Conservation (phyloP, 2,113 vertebrate genomes). For the Melanocharis versteri region DNA sequence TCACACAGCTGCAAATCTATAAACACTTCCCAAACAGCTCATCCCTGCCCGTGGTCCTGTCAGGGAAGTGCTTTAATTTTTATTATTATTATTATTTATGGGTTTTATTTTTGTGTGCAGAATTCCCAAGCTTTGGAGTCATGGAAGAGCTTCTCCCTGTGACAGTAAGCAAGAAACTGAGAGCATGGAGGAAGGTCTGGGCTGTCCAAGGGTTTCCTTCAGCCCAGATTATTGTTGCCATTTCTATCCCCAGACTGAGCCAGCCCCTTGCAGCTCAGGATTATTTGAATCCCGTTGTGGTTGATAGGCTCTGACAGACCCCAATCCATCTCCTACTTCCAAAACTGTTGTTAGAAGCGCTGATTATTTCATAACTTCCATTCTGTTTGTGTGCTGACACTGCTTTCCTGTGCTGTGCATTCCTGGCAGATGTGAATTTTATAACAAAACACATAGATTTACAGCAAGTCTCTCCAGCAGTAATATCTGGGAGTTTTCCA, state of each 20-base stretch:
- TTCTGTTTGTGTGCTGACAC: background rate
- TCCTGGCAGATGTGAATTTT: background rate
- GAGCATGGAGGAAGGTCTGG: background rate
- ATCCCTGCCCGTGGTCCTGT: rapidly evolving
- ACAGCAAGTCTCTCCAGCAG: background rate
- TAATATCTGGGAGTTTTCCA: background rate
- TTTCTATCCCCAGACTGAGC: background rate
- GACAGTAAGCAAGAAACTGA: background rate
- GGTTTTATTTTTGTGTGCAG: background rate
- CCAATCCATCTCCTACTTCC: background rate
- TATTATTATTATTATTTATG: background rate
- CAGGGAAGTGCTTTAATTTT: background rate
- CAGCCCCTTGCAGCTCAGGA: background rate
- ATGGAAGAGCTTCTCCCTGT: background rate
- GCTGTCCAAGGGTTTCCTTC: background rate
- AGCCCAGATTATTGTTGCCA: background rate
- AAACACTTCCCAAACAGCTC: background rate
- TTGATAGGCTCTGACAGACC: background rate
- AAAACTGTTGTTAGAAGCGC: background rate
- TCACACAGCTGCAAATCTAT: background rate
- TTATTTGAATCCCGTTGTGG: background rate
- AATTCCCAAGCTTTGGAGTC: background rate
- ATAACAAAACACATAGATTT: background rate
- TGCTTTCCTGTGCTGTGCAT: background rate
- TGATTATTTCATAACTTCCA: constrained; percentile 1